Conservation (phyloP, 2,797 vertebrate species). For the Coilia nasus region DNA sequence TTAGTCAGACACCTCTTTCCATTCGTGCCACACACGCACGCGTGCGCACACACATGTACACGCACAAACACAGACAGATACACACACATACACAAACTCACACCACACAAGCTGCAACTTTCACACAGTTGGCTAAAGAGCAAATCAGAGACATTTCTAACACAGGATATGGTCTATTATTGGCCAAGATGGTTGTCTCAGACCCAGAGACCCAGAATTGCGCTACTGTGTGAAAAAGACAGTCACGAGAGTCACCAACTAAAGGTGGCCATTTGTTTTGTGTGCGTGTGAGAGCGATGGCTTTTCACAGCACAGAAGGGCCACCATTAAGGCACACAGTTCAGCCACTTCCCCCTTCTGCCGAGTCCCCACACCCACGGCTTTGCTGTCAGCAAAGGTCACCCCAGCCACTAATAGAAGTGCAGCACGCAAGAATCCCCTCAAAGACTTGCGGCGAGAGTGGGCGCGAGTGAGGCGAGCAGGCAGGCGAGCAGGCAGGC, state of each 20-base stretch:
- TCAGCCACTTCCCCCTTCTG: conserved; percentile 9
- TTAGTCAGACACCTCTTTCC: background rate
- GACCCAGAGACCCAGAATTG: background rate
- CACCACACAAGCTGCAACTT: background rate
- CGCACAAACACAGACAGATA: background rate
- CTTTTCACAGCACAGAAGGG: conserved; percentile 8
- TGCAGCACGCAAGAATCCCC: conserved; percentile 6
- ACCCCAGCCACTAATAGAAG: conserved; percentile 17
- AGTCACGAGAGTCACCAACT: background rate
- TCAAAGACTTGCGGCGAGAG: background rate
- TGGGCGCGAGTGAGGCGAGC: background rate
- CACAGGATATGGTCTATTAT: background rate
- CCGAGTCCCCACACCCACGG: background rate
- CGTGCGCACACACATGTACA: background rate
- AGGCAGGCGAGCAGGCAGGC: background rate
- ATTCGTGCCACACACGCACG: background rate
- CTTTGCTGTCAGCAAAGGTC: conserved; percentile 23
- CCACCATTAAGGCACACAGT: background rate
- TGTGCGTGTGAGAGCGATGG: background rate
- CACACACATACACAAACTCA: background rate
- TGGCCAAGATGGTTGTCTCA: background rate
- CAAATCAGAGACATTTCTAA: background rate
- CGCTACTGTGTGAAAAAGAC: background rate
- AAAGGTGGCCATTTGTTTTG: background rate
- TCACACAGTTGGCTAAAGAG: background rate